Evolutionary conservation across 2,113 vertebrate species (phyloP).

Genomic region (Mesocricetus auratus): DNA sequence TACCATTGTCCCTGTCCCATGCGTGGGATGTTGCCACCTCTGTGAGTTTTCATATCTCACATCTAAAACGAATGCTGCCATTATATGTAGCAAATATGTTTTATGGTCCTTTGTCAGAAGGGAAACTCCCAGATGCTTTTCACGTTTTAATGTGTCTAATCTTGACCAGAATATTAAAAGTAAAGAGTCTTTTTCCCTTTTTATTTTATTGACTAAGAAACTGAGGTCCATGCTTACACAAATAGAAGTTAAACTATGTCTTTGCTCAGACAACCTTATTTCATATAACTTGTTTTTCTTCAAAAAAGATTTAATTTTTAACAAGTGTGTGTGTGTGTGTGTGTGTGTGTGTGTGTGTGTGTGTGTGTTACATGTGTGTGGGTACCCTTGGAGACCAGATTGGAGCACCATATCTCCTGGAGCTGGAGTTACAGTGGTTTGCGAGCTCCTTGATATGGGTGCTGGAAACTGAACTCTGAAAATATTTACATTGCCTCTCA

Average conservation of each 20-base stretch:
- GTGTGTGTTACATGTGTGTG: neutral
- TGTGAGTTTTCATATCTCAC: neutral
- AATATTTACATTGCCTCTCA: neutral
- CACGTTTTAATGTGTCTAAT: neutral
- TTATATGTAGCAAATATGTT: neutral
- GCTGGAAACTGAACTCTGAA: neutral
- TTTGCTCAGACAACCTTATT: neutral
- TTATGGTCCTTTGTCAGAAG: neutral
- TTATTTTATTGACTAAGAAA: neutral
- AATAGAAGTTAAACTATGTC: neutral
- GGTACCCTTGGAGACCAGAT: neutral
- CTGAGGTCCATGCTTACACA: neutral
- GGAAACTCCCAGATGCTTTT: neutral
- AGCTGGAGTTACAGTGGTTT: neutral
- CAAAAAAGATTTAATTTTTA: neutral
- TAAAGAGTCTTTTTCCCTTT: neutral
- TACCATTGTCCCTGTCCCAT: too few relatives aligned
- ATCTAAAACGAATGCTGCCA: neutral
- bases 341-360: neutral
- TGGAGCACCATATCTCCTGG: neutral
- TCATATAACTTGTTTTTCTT: neutral
- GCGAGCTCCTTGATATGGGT: neutral
- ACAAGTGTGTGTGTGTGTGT: neutral
- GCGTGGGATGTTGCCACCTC: neutral
- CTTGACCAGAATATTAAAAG: neutral